Percentiles rank a stretch among this genome's conserved stretches.
These are phyloP conservation scores for Podotricha telesiphe DNA, from an alignment of 2,888 invertebrate genomes.

Conservation along the genomic window DNA sequence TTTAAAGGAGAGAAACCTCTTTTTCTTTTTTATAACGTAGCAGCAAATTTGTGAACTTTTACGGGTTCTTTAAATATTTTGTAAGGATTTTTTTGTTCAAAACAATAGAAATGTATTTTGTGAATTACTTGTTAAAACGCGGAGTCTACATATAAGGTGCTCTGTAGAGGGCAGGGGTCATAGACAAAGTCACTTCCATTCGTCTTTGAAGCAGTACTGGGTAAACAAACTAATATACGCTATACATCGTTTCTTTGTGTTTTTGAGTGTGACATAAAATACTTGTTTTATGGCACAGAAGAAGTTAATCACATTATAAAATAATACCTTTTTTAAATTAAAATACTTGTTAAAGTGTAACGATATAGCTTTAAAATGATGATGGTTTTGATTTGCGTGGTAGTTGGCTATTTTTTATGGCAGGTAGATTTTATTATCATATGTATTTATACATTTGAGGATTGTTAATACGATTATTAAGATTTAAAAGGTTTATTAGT, in stretches of 20 bases:
- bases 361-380: slow-evolving; percentile 1
- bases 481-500: too few relatives aligned
- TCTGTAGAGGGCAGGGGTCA: slow-evolving; percentile 58
- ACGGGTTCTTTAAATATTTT: neutral
- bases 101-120: slow-evolving; percentile 14
- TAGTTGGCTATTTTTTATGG: neutral
- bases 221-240: slow-evolving; percentile 63
- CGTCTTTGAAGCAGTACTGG: slow-evolving; percentile 63
- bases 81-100: neutral
- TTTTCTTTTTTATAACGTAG: neutral
- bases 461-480: too few relatives aligned
- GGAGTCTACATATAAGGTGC: slow-evolving; percentile 20
- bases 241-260: slow-evolving; percentile 45
- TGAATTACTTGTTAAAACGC: slow-evolving; percentile 15
- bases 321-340: slow-evolving; percentile 17
- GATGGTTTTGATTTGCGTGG: neutral
- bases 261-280: slow-evolving; percentile 44
- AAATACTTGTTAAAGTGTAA: slow-evolving; percentile 22
- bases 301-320: slow-evolving; percentile 34
- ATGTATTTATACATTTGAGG: too few relatives aligned
- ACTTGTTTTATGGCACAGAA: slow-evolving; percentile 31
- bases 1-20: neutral
- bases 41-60: neutral
- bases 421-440: neutral
- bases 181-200: slow-evolving; percentile 78